Conservation (phyloP, 2,888 invertebrate genomes). For the Seira ritae region DNA sequence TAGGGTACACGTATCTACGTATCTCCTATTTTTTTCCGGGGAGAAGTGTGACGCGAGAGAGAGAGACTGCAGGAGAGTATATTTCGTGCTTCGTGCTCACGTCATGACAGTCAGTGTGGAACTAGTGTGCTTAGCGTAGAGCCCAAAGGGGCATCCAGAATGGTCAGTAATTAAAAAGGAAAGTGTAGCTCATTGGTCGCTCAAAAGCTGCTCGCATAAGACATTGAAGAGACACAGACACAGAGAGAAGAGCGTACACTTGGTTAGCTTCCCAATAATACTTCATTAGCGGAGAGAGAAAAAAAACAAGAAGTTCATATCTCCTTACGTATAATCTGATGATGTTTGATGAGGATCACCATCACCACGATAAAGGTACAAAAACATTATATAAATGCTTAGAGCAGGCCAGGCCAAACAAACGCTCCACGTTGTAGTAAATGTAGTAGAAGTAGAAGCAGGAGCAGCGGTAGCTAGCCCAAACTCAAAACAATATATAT, state of each 20-base stretch:
- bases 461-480: background rate
- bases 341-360: slow-evolving; percentile 8
- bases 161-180: slow-evolving; percentile 74
- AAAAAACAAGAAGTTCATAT: slow-evolving; percentile 13
- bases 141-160: slow-evolving; percentile 71
- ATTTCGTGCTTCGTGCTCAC: slow-evolving; percentile 60
- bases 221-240: slow-evolving; percentile 43
- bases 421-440: background rate
- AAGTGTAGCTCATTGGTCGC: slow-evolving; percentile 73
- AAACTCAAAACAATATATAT: slow-evolving; percentile 1
- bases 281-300: background rate
- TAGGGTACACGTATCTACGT: too few relatives aligned
- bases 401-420: background rate
- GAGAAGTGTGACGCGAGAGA: slow-evolving; percentile 60
- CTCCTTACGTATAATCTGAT: slow-evolving; percentile 16
- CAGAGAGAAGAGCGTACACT: background rate
- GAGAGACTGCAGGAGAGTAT: slow-evolving; percentile 25
- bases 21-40: slow-evolving; percentile 47
- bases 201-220: slow-evolving; percentile 58
- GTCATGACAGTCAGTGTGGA: slow-evolving; percentile 70
- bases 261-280: slow-evolving; percentile 12
- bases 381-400: background rate
- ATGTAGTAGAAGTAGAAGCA: background rate
- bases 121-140: slow-evolving; percentile 65
- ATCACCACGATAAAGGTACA: slow-evolving; percentile 5